These are phyloP conservation scores for Buathra laborator DNA, from an alignment of 2,888 invertebrate species.

Conservation along the genomic window DNA sequence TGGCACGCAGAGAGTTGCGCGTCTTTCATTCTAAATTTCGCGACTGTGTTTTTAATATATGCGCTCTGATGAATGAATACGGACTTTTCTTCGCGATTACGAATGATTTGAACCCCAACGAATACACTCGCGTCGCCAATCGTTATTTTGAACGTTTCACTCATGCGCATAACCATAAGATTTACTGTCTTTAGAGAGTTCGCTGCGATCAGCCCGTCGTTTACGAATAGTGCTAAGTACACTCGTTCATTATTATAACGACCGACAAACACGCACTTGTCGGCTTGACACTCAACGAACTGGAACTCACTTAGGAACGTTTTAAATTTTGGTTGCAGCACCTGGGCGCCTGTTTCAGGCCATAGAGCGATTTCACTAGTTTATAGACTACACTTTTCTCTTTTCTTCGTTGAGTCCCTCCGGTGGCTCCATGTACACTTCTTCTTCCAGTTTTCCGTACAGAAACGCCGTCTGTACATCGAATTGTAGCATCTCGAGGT, in stretches of 20 bases:
- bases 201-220: slow-evolving; percentile 38
- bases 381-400: too few relatives aligned
- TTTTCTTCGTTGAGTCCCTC: slow-evolving; percentile 43
- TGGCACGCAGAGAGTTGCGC: slow-evolving; percentile 15
- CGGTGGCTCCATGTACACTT: slow-evolving; percentile 62
- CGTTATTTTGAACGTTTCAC: slow-evolving; percentile 29
- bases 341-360: background rate
- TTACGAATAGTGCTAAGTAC: slow-evolving; percentile 49
- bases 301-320: background rate
- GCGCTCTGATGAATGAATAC: background rate
- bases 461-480: too few relatives aligned
- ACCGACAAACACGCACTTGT: too few relatives aligned
- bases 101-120: slow-evolving; percentile 3
- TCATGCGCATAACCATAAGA: background rate
- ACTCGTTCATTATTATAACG: background rate
- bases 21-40: slow-evolving; percentile 24
- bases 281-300: too few relatives aligned
- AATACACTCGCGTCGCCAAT: background rate
- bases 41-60: background rate
- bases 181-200: background rate
- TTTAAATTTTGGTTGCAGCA: background rate
- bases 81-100: background rate
- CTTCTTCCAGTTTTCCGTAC: slow-evolving; percentile 65
- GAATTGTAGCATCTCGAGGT: slow-evolving; percentile 66
- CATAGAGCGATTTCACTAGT: background rate